These are phyloP conservation scores for Drosophila eugracilis DNA, from an alignment of 1,140 invertebrate genomes.

Conservation along the genomic window DNA sequence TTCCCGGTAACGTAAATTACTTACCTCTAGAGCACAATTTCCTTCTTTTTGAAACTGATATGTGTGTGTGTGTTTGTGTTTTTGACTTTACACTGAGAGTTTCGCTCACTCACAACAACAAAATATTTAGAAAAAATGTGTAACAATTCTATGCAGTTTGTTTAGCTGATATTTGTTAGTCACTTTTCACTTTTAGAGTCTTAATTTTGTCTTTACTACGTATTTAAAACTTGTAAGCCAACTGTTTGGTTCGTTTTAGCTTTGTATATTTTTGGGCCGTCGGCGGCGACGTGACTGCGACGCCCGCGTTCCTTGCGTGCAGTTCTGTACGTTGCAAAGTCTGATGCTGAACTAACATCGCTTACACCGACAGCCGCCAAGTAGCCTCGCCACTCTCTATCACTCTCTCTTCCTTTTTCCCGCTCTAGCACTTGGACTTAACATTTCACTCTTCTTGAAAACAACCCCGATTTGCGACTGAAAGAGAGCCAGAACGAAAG, in stretches of 20 bases:
- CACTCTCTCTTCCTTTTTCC: slow-evolving; percentile 3
- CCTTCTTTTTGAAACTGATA: slow-evolving; percentile 38
- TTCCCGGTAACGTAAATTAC: slow-evolving; percentile 5
- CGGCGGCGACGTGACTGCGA: slow-evolving; percentile 48
- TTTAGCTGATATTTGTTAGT: slow-evolving; percentile 6
- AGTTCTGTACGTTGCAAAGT: slow-evolving; percentile 63
- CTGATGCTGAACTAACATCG: slow-evolving; percentile 72
- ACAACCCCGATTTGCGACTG: slow-evolving; percentile 33
- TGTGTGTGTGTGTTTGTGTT: slow-evolving; percentile 34
- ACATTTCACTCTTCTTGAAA: neutral
- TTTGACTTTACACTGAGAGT: slow-evolving; percentile 32
- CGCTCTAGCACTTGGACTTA: too few species aligned
- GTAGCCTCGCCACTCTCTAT: slow-evolving; percentile 41
- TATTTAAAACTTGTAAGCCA: too few species aligned
- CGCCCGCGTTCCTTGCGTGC: slow-evolving; percentile 55
- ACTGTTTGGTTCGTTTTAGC: slow-evolving; percentile 2
- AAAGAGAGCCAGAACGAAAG: neutral
- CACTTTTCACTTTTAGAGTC: slow-evolving; percentile 9
- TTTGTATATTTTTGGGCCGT: slow-evolving; percentile 38
- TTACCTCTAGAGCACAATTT: slow-evolving; percentile 33
- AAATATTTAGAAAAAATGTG: slow-evolving; percentile 45
- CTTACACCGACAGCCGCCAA: slow-evolving; percentile 53
- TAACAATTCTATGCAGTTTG: slow-evolving; percentile 8
- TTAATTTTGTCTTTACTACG: neutral
- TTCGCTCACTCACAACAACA: slow-evolving; percentile 39